A percentile compares a stretch with the other conserved stretches of the same genome.
phyloP scores from a whole-genome alignment of 1,140 invertebrate species.

The Rhopalosiphum padi region DNA sequence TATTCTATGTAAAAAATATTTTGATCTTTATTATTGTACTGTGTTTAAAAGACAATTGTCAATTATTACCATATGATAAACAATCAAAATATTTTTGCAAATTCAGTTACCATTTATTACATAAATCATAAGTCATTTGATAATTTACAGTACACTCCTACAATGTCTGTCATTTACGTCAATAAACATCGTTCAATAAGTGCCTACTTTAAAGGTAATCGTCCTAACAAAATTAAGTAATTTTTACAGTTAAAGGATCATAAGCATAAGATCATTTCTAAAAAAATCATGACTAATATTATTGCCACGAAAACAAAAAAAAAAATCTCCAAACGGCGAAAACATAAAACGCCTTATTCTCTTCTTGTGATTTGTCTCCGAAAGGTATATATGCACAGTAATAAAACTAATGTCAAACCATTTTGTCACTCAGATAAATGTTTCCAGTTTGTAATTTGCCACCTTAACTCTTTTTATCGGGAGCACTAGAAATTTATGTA shows the following conservation, averaged over 20 bases:
- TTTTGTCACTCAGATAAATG: conserved; percentile 46
- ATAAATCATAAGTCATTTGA: too few species aligned
- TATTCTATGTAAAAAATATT: not conserved
- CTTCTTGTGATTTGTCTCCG: not conserved
- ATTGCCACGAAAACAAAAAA: not conserved
- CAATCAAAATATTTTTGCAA: not conserved
- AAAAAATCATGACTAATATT: not conserved
- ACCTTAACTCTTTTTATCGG: conserved; percentile 50
- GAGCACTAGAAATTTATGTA: conserved; percentile 27
- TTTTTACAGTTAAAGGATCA: not conserved
- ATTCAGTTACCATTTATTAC: not conserved
- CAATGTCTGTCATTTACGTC: not conserved
- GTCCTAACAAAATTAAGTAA: not conserved
- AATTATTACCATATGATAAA: not conserved
- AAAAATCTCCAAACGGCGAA: not conserved
- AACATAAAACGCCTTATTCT: not conserved
- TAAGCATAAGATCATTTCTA: not conserved
- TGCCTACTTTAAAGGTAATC: not conserved
- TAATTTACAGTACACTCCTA: not conserved
- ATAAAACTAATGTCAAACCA: conserved; percentile 36
- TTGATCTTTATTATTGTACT: not conserved
- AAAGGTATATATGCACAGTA: not conserved
- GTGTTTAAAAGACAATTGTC: not conserved
- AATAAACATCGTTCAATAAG: not conserved
- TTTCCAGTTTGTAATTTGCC: conserved; percentile 43